Evolutionary conservation across 1,140 invertebrate species (phyloP).

Genomic region (Heliconius hewitsoni): DNA sequence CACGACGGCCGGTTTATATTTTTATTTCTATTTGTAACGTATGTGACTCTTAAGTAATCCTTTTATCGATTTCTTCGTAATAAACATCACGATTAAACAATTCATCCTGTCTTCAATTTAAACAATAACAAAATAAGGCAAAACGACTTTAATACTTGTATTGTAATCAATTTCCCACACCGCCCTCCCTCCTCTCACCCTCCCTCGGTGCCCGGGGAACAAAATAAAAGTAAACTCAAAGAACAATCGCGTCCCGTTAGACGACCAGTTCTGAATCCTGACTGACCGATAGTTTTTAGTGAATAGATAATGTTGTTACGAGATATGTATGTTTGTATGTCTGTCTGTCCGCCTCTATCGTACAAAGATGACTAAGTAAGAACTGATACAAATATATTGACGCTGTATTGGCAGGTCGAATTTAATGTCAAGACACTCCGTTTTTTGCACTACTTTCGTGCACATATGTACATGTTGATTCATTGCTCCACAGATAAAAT

Average conservation of each 20-base stretch:
- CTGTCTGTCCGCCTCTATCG: background rate
- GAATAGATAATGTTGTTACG: constrained; percentile 3
- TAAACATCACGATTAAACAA: background rate
- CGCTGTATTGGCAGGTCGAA: too few species aligned
- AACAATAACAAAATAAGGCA: constrained; percentile 2
- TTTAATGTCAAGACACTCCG: too few species aligned
- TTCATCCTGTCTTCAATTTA: background rate
- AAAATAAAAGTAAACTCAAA: constrained; percentile 2
- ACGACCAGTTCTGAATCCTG: background rate
- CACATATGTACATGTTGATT: too few species aligned
- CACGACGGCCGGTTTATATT: too few species aligned
- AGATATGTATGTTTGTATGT: background rate
- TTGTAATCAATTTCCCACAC: constrained; percentile 3
- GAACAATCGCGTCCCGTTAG: constrained; percentile 13
- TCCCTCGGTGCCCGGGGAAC: background rate
- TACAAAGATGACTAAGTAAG: background rate
- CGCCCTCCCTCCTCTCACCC: background rate
- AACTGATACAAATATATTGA: background rate
- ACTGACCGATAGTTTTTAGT: background rate
- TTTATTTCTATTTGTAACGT: too few species aligned
- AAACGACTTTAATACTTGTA: constrained; percentile 1
- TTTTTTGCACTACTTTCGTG: too few species aligned
- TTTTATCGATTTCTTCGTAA: background rate
- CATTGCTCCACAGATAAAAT: too few species aligned
- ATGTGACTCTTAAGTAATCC: background rate